phyloP scores from a whole-genome alignment of 2,797 vertebrate species.

The Myotis vivesi region DNA sequence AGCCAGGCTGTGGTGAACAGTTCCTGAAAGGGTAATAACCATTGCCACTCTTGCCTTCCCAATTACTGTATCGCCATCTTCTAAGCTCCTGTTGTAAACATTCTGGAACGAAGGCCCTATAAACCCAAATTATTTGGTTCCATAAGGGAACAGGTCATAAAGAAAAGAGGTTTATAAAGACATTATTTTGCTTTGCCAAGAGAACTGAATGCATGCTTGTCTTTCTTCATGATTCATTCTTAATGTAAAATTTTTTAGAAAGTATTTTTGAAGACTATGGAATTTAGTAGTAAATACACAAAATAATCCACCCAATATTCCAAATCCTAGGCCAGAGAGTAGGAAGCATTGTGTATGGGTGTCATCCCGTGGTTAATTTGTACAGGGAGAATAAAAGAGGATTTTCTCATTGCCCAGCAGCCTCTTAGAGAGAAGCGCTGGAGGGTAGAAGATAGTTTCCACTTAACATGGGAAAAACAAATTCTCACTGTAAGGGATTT shows the following conservation, averaged over 20 bases:
- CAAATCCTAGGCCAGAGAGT: background rate
- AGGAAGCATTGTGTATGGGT: background rate
- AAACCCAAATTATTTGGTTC: conserved; percentile 13
- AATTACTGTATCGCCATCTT: background rate
- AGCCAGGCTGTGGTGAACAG: background rate
- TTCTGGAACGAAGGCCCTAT: background rate
- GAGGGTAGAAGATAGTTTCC: background rate
- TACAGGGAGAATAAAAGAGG: background rate
- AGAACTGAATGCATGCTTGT: background rate
- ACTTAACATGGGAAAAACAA: background rate
- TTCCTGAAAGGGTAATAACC: background rate
- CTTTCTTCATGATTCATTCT: background rate
- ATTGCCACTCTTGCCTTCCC: background rate
- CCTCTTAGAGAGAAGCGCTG: background rate
- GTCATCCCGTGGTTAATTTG: background rate
- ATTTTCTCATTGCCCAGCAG: background rate
- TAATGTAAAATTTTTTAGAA: background rate
- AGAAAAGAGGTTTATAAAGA: background rate
- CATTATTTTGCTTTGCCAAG: background rate
- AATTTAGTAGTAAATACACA: conserved; percentile 32
- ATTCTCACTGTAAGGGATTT: background rate
- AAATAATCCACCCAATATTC: background rate
- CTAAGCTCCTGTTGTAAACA: background rate
- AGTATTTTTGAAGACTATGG: background rate
- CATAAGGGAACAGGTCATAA: background rate